Evolutionary conservation across 2,113 vertebrate species (phyloP), one percentile per base, ranked within the genome.

Genomic region (Datnioides undecimradiatus): DNA sequence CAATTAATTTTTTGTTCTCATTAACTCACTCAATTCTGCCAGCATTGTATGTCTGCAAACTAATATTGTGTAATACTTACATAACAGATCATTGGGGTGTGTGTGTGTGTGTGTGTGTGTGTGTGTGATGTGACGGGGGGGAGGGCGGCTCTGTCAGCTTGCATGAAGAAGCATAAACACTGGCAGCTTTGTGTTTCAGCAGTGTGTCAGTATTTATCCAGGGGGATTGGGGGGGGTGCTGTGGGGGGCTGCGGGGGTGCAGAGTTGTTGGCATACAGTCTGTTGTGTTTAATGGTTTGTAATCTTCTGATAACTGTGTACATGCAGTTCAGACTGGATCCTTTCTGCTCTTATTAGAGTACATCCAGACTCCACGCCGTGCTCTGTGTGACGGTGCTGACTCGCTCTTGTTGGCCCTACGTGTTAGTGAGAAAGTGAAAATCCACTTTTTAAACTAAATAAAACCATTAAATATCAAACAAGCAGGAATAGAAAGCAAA

Each of bases 141-240:
- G 40, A 16, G 49, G 51, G 40, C 10, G 27, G 11, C 23, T 38
- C 60, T 36, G 49, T 75, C 60, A 65, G 40, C 40, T 48, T 48
- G 63, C 41, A 57, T 67, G 63, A 57, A 58, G 63, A 59, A 58
- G 52, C 52, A 59, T 59, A 40, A 68, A 76, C 64, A 76, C 23
- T 40, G 17, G 38, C 33, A 59, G 31, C 74, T 58, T 68, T 76
- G 63, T 76, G 41, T 58, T 29, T 29, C 31, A 57, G 41, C 51
- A 58, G 51, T 36, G 52, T 59, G 33, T 59, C 40, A 58, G 9
- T 57, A 43, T 52, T 64, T 64, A 21, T 75, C 38, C 48, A 45
- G 36, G 3, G 17, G 38, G 59, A 74, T 17, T 25, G 11, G 60
- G 27, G 13, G 6, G 23, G 13, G 12, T 8, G 5, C 12, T 25